Evolutionary conservation across 2,888 invertebrate genomes (phyloP), one percentile per base, ranked within the genome.

Genomic region (Gymnocheta viridis): DNA sequence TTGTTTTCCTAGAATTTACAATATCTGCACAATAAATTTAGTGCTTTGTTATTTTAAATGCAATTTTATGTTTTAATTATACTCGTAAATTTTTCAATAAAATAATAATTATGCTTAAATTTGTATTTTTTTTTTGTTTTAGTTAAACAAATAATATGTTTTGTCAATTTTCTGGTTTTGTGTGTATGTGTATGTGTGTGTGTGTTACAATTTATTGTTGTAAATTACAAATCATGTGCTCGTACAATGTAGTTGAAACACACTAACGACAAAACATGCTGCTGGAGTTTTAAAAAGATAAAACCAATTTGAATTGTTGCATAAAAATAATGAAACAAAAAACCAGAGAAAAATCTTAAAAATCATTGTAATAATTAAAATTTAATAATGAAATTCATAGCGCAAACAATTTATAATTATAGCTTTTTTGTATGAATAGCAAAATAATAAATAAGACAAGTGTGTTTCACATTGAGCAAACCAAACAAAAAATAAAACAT

Each of bases 341-440:
- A n/a, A 7, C 6, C 0, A 4, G 3, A 73, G 14, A 62, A 69
- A 62, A 32, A 54, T 64, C 24, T 54, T 17, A 24, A 49, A 60
- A 72, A 56, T 72, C 47, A 47, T 56, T 64, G 64, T n/a, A 64
- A 54, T 72, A 79, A 72, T 79, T 79, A 79, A 79, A 72, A 66
- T 35, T 56, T 56, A 72, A 78, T 62, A 47, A 67, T 27, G 27
- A 67, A 56, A 67, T 56, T 44, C 17, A 22, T 14, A 54, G 10
- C 41, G 17, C 19, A 62, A 66, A 22, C 17, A 76, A 44, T 51
- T 19, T 51, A 54, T 54, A 70, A 51, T 64, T 64, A 54, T 47
- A 38, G 47, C 17, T 24, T 29, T 51, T 62, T 32, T 44, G 24
- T 19, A 19, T 24, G 19, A 35, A n/a, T 27, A 56, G 49, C 27